Conservation (phyloP, 2,797 vertebrate species). For the Sebastes ruberrimus region DNA sequence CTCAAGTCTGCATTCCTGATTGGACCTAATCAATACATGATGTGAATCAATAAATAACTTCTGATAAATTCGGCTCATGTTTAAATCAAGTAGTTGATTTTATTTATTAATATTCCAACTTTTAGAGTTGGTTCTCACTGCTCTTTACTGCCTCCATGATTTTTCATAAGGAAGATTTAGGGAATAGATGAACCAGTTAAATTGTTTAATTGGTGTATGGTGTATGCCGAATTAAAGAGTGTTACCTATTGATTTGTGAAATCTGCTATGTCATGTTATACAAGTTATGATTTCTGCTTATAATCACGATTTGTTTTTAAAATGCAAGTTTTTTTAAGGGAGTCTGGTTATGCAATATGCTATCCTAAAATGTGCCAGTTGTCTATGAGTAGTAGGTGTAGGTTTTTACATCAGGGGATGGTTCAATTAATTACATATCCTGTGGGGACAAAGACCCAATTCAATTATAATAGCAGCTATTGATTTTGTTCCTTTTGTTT, state of each 20-base stretch:
- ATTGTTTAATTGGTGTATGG: too few relatives aligned
- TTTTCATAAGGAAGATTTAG: not conserved
- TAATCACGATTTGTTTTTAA: not conserved
- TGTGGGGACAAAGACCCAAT: not conserved
- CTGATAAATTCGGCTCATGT: not conserved
- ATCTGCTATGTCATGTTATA: fast-evolving
- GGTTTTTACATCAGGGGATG: not conserved
- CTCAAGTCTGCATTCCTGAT: not conserved
- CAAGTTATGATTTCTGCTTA: not conserved
- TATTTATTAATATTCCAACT: not conserved
- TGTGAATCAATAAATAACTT: not conserved
- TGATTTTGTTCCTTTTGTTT: not conserved
- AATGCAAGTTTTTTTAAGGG: not conserved
- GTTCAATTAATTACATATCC: not conserved
- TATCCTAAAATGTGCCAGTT: not conserved
- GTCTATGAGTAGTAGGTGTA: not conserved
- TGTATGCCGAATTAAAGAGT: not conserved
- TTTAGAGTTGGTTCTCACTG: not conserved
- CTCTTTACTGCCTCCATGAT: not conserved
- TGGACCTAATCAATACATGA: not conserved
- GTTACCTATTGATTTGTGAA: not conserved
- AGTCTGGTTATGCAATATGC: not conserved
- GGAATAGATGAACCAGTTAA: not conserved
- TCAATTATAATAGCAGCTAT: not conserved
- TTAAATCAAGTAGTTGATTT: not conserved